phyloP scores from a whole-genome alignment of 2,797 vertebrate species.

The Urocyon cinereoargenteus region DNA sequence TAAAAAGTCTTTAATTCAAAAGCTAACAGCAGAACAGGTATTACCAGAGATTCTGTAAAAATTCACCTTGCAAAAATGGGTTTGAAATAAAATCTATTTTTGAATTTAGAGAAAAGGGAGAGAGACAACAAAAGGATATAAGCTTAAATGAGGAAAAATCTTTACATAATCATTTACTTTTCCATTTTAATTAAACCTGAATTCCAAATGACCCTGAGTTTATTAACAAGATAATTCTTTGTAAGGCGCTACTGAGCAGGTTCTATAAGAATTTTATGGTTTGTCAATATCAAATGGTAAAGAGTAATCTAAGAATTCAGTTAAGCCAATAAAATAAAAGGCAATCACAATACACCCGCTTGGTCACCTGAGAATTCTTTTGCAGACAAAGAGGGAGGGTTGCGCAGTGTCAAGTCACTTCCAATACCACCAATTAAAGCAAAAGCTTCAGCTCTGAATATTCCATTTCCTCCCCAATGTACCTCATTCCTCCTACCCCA shows the following conservation, averaged over 20 bases:
- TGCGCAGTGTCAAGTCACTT: slow-evolving; percentile 31
- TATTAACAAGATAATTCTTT: slow-evolving; percentile 77
- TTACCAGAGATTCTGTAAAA: slow-evolving; percentile 47
- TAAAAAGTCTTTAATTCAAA: background rate
- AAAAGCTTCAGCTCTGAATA: slow-evolving; percentile 61
- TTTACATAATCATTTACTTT: slow-evolving; percentile 78
- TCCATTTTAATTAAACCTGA: slow-evolving; percentile 81
- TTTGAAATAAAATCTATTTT: slow-evolving; percentile 48
- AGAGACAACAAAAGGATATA: slow-evolving; percentile 7
- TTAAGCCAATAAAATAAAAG: slow-evolving; percentile 76
- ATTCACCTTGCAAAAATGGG: background rate
- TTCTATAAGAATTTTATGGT: slow-evolving; percentile 69
- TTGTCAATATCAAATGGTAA: slow-evolving; percentile 69
- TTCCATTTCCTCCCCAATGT: background rate
- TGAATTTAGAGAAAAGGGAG: slow-evolving; percentile 50
- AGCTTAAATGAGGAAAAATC: slow-evolving; percentile 61
- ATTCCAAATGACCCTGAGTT: slow-evolving; percentile 67
- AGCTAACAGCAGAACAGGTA: background rate
- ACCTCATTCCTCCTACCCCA: background rate
- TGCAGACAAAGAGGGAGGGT: background rate
- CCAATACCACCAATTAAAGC: slow-evolving; percentile 68
- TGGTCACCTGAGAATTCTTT: slow-evolving; percentile 48
- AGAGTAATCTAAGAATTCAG: slow-evolving; percentile 76
- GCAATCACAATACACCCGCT: slow-evolving; percentile 49
- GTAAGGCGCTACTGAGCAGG: slow-evolving; percentile 49